Conservation (phyloP, 2,113 vertebrate genomes). For the Mohoua ochrocephala region DNA sequence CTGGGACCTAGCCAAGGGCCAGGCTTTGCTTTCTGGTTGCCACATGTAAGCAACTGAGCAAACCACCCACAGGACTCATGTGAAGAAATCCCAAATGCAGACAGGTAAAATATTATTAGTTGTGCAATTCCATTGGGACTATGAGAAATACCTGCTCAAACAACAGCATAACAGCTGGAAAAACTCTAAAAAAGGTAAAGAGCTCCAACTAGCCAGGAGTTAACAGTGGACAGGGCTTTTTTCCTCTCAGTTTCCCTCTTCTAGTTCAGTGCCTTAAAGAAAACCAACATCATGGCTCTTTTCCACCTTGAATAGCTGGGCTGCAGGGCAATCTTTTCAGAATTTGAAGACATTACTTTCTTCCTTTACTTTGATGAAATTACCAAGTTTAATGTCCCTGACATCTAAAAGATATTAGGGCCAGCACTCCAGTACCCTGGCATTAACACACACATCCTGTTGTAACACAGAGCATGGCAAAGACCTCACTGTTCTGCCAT, state of each 20-base stretch:
- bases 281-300: neutral
- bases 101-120: neutral
- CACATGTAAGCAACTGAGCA: neutral
- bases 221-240: neutral
- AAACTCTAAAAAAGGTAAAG: neutral
- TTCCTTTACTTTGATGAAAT: neutral
- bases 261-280: neutral
- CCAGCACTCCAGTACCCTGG: neutral
- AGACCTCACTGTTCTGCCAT: neutral
- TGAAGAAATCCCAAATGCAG: rapidly evolving
- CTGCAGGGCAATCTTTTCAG: neutral
- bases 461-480: rapidly evolving
- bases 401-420: neutral
- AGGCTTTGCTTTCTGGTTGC: neutral
- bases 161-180: neutral
- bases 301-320: neutral
- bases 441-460: neutral
- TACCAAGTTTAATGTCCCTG: neutral
- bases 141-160: constrained; percentile 4
- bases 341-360: neutral
- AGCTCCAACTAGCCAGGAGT: neutral
- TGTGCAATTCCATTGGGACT: neutral
- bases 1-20: neutral
- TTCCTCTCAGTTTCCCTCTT: neutral
- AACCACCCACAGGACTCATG: neutral